Evolutionary conservation across 2,113 vertebrate species (phyloP), one percentile per base, ranked within the genome.

Genomic region (Actinemys pallida): DNA sequence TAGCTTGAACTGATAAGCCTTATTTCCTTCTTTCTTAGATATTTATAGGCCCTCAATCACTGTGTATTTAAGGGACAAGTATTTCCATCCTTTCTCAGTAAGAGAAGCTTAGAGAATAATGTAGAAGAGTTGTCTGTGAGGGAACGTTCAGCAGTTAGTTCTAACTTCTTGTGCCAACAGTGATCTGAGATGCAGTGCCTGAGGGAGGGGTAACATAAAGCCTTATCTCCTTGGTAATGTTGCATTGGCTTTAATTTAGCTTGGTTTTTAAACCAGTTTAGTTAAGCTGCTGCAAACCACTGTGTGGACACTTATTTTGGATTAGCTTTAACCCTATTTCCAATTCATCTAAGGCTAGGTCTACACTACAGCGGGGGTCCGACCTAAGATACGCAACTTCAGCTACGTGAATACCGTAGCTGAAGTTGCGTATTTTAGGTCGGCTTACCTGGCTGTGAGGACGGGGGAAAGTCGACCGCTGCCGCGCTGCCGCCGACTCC

Each of bases 101-200:
- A 14, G 4, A 25, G 20, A 78, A 12, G 39, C 45, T 81, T 56
- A 81, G 27, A 86, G 62, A 94, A 89, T 7, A 81, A 81, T 31
- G 14, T 10, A 72, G 17, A 75, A 20, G 8, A 20, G 35, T 10
- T 42, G 19, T 39, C n/a, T 75, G 39, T 39, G 39, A 24, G 69
- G 72, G 72, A 42, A 39, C 29, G 14, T 65, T 19, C 31, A 31
- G 6, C 62, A n/a, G 62, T 35, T 65, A 65, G 62, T 65, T 65
- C 29, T 65, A 35, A 65, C 62, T 17, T 65, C 31, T 65, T 10
- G 19, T 75, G 16, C n/a, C 20, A 75, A 39, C 72, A 10, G 9
- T 24, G 29, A 4, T 42, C 1, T 24, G 0, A 1, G 57, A 69
- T 53, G 4, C 9, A 10, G 4, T 72, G 3, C 35, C 47, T 42